These are phyloP conservation scores for Epirrhoe alternata DNA, from an alignment of 2,888 invertebrate genomes.

Conservation along the genomic window DNA sequence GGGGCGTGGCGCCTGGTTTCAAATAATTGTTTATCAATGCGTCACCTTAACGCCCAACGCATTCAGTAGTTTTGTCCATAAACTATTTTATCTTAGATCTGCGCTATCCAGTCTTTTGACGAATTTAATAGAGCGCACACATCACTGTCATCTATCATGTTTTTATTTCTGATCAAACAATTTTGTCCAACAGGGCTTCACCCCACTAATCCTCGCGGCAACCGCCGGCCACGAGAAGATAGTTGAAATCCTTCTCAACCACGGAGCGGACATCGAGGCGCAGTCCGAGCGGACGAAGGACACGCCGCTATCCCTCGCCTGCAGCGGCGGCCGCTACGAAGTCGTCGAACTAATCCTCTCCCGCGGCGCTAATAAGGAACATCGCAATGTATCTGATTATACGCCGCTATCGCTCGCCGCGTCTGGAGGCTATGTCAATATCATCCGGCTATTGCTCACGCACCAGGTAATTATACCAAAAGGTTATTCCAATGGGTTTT, in stretches of 20 bases:
- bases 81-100: too few species aligned
- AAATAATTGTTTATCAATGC: too few species aligned
- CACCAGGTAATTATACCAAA: conserved; percentile 86
- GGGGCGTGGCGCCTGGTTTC: too few species aligned
- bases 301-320: conserved; percentile 98
- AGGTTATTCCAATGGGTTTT: neutral
- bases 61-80: too few species aligned
- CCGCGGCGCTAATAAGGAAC: conserved; percentile 97
- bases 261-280: conserved; percentile 98
- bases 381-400: conserved; percentile 99
- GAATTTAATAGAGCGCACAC: too few species aligned
- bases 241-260: conserved; percentile 96
- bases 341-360: conserved; percentile 95
- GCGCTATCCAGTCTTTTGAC: too few species aligned
- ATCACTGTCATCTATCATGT: too few species aligned
- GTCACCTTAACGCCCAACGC: too few species aligned
- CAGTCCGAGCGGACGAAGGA: conserved; percentile 99
- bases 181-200: conserved; percentile 88
- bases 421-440: conserved; percentile 99
- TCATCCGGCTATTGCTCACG: conserved; percentile 96
- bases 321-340: conserved; percentile 98
- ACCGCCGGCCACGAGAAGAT: conserved; percentile 94
- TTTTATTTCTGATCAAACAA: neutral
- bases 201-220: conserved; percentile 98
- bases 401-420: conserved; percentile 99